Conservation (phyloP, 2,797 vertebrate genomes). For the Pseudopleuronectes americanus region DNA sequence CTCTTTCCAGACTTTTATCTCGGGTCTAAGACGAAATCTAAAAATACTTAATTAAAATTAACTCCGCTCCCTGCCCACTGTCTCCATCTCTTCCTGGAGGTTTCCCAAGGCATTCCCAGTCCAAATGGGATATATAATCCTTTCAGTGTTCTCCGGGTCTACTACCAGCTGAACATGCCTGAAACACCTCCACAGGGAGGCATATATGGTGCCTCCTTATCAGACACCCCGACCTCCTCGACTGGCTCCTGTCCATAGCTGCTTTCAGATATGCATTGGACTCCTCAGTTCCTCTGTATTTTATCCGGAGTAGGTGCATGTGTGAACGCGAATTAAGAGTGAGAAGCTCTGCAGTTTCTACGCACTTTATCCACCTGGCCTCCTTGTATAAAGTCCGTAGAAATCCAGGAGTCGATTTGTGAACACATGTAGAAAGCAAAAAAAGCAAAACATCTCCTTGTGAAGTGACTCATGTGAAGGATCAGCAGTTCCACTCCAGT, state of each 20-base stretch:
- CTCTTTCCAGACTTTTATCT: neutral
- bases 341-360: too few relatives aligned
- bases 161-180: slow-evolving; percentile 6
- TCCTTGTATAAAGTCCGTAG: too few relatives aligned
- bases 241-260: neutral
- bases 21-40: neutral
- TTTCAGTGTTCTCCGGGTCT: slow-evolving; percentile 17
- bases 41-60: neutral
- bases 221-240: slow-evolving; percentile 9
- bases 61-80: neutral
- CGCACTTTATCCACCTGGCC: too few relatives aligned
- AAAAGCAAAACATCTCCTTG: too few relatives aligned
- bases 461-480: neutral
- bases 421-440: too few relatives aligned
- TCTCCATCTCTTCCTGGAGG: neutral
- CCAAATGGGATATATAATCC: slow-evolving; percentile 31
- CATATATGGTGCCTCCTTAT: neutral
- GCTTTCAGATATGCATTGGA: too few relatives aligned
- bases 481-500: neutral
- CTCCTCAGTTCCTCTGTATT: too few relatives aligned
- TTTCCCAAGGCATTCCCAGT: slow-evolving; percentile 24
- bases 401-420: too few relatives aligned
- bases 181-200: slow-evolving; percentile 9
- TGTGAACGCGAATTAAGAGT: too few relatives aligned
- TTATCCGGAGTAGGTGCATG: too few relatives aligned